Evolutionary conservation across 30 jellyfish, hydroid and myxozoan genomes (phyloP), one percentile per base, ranked within the genome.

Genomic region (Catostylus mosaicus): DNA sequence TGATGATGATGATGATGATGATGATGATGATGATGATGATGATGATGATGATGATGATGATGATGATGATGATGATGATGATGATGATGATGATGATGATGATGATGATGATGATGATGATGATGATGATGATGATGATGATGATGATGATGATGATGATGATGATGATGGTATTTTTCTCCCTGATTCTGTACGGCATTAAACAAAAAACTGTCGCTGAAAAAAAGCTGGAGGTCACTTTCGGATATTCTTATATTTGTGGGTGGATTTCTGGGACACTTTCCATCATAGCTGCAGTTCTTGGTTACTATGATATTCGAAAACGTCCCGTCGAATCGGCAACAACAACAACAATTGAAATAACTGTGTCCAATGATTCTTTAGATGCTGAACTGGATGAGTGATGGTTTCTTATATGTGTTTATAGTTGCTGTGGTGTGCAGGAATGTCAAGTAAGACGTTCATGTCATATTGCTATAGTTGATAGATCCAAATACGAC

Each of bases 181-280:
- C 90, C 24, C 14, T 80, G 78, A 37, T 63, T 24, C 45, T 80
- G 0, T 80, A 80, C 54, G 77, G 83, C 34, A 36, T 68, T 26
- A 64, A 67, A 40, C 59, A 80, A 67, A 80, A 48, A 20, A 80
- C 83, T 14, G 65, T 43, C 5, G 75, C 64, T 3, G 3, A 47
- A 0, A 35, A 37, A 66, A 24, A 29, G 30, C 35, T 2, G 3
- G 48, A 0, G 14, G 90, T 80, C 24, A 23, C 52, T n/a, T 80
- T 65, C 35, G 90, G 83, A 3, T 80, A 47, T 32, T 80, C 90
- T 4, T 80, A 63, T 47, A 67, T 67, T 16, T 52, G 52, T 12
- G 84, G 90, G 34, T 80, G 90, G 90, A 67, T 56, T 3, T 50
- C 74, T n/a, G 81, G 71, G 9, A 18, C 90, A 0, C 36, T 80